Percentiles rank a stretch among this genome's conserved stretches.
These are phyloP conservation scores for Colletes collaris DNA, from an alignment of 2,888 invertebrate genomes.

Conservation along the genomic window DNA sequence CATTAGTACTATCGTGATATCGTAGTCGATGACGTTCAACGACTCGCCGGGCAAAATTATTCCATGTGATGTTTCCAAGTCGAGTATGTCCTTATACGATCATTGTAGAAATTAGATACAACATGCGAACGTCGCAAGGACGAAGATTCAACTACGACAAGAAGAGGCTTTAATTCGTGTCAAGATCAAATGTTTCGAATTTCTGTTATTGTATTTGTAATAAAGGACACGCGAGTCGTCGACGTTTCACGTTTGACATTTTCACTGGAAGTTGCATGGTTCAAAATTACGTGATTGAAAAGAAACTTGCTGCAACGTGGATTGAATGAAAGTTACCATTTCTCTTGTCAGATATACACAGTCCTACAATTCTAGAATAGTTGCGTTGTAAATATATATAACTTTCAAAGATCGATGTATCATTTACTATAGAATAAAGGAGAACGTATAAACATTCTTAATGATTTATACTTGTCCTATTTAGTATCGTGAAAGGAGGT, in stretches of 20 bases:
- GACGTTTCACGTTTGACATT: background rate
- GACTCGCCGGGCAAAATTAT: background rate
- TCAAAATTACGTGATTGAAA: background rate
- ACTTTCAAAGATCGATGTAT: background rate
- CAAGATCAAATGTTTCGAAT: too few species aligned
- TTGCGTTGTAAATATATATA: background rate
- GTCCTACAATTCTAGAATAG: too few species aligned
- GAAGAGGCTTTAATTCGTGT: background rate
- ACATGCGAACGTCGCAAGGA: background rate
- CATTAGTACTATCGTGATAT: background rate
- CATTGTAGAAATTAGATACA: constrained; percentile 32
- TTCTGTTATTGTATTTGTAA: background rate
- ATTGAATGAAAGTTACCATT: too few species aligned
- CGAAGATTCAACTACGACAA: background rate
- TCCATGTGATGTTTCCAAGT: background rate
- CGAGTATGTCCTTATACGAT: constrained; percentile 20
- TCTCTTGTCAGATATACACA: too few species aligned
- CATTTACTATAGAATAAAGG: too few species aligned
- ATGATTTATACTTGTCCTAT: background rate
- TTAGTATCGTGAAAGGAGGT: constrained; percentile 8
- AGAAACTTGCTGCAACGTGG: background rate
- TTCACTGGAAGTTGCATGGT: background rate
- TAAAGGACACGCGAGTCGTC: too few species aligned
- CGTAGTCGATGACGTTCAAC: background rate
- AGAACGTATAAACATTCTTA: background rate